These are phyloP conservation scores for Luehdorfia chinensis DNA, from an alignment of 1,140 invertebrate species.

Conservation along the genomic window DNA sequence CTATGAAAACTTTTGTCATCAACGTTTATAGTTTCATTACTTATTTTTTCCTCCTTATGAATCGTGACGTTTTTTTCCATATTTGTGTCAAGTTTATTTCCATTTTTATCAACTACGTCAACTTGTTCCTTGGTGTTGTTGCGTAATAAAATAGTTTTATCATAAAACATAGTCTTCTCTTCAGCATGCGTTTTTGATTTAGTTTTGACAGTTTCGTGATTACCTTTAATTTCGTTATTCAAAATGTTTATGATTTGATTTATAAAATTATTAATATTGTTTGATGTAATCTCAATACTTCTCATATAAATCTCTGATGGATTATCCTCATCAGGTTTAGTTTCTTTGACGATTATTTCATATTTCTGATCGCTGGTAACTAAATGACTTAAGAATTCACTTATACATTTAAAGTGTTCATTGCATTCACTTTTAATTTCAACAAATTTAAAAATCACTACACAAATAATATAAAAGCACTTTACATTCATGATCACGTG, in stretches of 20 bases:
- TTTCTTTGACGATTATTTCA: conserved; percentile 14
- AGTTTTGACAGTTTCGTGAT: background rate
- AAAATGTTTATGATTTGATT: conserved; percentile 1
- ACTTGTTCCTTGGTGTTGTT: too few species aligned
- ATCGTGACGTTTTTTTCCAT: too few species aligned
- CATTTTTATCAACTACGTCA: too few species aligned
- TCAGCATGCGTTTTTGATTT: background rate
- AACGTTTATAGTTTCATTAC: too few species aligned
- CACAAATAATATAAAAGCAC: conserved; percentile 19
- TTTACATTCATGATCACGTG: conserved; percentile 21
- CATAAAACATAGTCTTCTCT: too few species aligned
- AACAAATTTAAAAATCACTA: conserved; percentile 1
- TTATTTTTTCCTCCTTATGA: too few species aligned
- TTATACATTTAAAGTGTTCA: conserved; percentile 22
- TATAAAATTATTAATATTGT: conserved; percentile 2
- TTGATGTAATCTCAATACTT: conserved; percentile 6
- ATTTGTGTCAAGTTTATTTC: too few species aligned
- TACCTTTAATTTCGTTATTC: conserved; percentile 1
- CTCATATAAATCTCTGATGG: background rate
- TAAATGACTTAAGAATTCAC: conserved; percentile 18
- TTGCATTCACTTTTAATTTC: conserved; percentile 21
- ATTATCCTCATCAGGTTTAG: background rate
- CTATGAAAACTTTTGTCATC: conserved; percentile 3
- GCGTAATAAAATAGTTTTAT: too few species aligned
- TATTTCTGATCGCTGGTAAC: conserved; percentile 21